Conservation (phyloP, 1,140 invertebrate genomes). For the Neomicropteryx cornuta region DNA sequence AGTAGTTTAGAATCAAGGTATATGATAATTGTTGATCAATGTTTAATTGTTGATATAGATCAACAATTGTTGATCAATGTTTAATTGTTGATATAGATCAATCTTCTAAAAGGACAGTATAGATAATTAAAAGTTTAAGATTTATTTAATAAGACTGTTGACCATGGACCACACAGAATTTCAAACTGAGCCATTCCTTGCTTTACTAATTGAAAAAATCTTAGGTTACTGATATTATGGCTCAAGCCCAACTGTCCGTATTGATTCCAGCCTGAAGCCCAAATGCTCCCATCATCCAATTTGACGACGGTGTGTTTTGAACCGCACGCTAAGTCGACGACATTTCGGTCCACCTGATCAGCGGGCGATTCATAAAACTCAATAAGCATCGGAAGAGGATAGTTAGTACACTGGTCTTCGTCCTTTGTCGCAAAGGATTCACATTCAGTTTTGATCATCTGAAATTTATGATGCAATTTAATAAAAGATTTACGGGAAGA, state of each 20-base stretch:
- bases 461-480: constrained; percentile 7
- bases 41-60: too few relatives aligned
- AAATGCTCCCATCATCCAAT: constrained; percentile 47
- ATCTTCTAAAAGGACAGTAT: too few relatives aligned
- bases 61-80: too few relatives aligned
- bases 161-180: constrained; percentile 28
- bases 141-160: constrained; percentile 16
- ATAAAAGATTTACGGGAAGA: constrained; percentile 3
- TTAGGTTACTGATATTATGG: constrained; percentile 14
- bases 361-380: constrained; percentile 39
- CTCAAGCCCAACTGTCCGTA: constrained; percentile 57
- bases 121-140: too few relatives aligned
- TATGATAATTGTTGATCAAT: too few relatives aligned
- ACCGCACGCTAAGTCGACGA: constrained; percentile 53
- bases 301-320: constrained; percentile 51
- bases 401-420: constrained; percentile 20
- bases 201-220: constrained; percentile 22
- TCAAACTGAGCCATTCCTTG: constrained; percentile 10
- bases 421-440: constrained; percentile 21
- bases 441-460: constrained; percentile 20
- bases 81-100: too few relatives aligned
- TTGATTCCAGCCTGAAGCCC: constrained; percentile 61
- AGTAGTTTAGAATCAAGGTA: too few relatives aligned
- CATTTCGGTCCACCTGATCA: constrained; percentile 28
- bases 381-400: constrained; percentile 40